phyloP scores from a whole-genome alignment of 2,113 vertebrate genomes.

The Embiotoca jacksoni region DNA sequence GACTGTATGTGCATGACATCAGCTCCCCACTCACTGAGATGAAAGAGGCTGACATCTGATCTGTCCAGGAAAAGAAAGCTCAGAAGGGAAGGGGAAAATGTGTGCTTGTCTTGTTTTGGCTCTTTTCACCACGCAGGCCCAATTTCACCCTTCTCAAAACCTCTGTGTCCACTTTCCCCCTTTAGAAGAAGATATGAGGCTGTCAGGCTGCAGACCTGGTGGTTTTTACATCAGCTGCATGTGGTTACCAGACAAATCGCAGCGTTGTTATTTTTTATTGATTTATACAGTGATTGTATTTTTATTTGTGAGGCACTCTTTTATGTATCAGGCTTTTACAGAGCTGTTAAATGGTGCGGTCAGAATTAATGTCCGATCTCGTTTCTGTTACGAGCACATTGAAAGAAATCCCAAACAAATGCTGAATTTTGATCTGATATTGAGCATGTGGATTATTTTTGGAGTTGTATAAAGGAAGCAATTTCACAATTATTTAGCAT shows the following conservation, averaged over 20 bases:
- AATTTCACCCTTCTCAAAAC: conserved; percentile 18
- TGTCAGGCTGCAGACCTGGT: not conserved
- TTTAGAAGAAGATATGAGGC: not conserved
- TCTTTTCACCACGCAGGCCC: not conserved
- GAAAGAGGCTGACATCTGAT: conserved; percentile 35
- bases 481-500: not conserved
- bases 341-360: not conserved
- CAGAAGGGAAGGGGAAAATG: conserved; percentile 1
- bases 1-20: conserved; percentile 48
- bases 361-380: not conserved
- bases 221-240: not conserved
- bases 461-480: not conserved
- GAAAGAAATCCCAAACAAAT: not conserved
- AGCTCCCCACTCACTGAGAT: conserved; percentile 37
- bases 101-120: conserved; percentile 35
- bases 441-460: not conserved
- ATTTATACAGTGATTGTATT: not conserved
- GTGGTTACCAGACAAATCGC: not conserved
- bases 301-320: not conserved
- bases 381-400: conserved; percentile 6
- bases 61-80: conserved; percentile 6
- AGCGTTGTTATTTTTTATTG: conserved; percentile 9
- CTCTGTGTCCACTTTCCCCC: not conserved
- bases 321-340: not conserved
- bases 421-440: not conserved